Evolutionary conservation across 1,140 invertebrate genomes (phyloP), one percentile per base, ranked within the genome.

Genomic region (Drosophila cardini): DNA sequence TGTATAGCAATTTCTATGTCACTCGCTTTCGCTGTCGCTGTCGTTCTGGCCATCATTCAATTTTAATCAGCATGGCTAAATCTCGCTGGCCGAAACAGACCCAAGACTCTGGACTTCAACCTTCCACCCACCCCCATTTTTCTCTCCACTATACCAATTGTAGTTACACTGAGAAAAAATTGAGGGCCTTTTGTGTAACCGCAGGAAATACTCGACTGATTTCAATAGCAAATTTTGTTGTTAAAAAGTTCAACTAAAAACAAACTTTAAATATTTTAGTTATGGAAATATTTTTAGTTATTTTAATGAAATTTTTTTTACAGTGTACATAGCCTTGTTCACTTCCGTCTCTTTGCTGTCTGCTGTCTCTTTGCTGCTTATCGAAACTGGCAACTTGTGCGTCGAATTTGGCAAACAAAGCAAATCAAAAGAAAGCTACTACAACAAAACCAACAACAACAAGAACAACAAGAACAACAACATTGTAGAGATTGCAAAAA

Each of bases 21-120:
- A 60, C 73, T 68, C 50, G 60, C 61, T 38, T 38, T 65, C 46
- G 64, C 56, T 56, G 64, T 61, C 21, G 26, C 43, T 70, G 70
- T 67, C 72, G 43, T 75, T 63, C 45, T 58, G 67, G 67, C 65
- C 83, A 74, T 86, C 83, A 79, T 87, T 86, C 83, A 87, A 86
- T 86, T 86, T 86, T 86, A 86, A 86, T 86, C 83, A 86, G 83
- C 69, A 61, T 68, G 58, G 61, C 76, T 73, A 87, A 78, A 64
- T 80, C 77, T 76, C 57, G 42, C 50, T 32, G 65, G 65, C 58
- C 65, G 36, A 52, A 56, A 52, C 45, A 36, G 21, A 67, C 43
- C 34, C 34, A 15, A 21, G n/a, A 8, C 16, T 11, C 15, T 30
- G 16, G 15, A 11, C 18, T 38, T 32, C 34, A n/a, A 4, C 8